A percentile compares a stretch with the other conserved stretches of the same genome.
These are phyloP conservation scores for Philopedon plagiatum DNA, from an alignment of 2,888 invertebrate genomes.

Conservation along the genomic window DNA sequence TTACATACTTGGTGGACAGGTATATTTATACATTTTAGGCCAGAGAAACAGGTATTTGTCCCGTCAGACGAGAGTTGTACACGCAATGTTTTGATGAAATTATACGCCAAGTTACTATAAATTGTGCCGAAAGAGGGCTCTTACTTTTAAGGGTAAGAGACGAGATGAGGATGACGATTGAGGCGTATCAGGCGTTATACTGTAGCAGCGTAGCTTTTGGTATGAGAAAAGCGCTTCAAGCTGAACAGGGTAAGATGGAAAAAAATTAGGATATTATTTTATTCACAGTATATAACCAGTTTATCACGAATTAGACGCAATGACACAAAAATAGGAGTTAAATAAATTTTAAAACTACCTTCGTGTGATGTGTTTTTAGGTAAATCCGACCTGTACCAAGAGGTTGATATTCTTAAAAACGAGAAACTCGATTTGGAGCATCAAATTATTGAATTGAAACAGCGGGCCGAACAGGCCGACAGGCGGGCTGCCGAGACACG, in stretches of 20 bases:
- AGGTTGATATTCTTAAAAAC: slow-evolving; percentile 79
- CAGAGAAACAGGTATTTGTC: slow-evolving; percentile 96
- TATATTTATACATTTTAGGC: slow-evolving; percentile 73
- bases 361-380: slow-evolving; percentile 29
- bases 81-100: slow-evolving; percentile 96
- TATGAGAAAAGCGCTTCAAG: slow-evolving; percentile 96
- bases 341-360: no score
- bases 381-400: slow-evolving; percentile 85
- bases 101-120: slow-evolving; percentile 96
- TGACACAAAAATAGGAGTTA: no score
- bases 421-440: slow-evolving; percentile 78
- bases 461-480: slow-evolving; percentile 87
- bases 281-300: no score
- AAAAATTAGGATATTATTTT: no score
- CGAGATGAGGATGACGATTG: slow-evolving; percentile 96
- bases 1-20: no score
- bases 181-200: slow-evolving; percentile 96
- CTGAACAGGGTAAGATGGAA: slow-evolving; percentile 80
- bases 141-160: slow-evolving; percentile 92
- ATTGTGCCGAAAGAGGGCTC: slow-evolving; percentile 97
- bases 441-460: slow-evolving; percentile 74
- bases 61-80: slow-evolving; percentile 92
- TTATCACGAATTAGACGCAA: no score
- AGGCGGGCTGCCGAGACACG: slow-evolving; percentile 86
- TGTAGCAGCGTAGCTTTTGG: slow-evolving; percentile 97